These are phyloP conservation scores for Mus caroli DNA, from an alignment of 2,797 vertebrate species.

Conservation along the genomic window DNA sequence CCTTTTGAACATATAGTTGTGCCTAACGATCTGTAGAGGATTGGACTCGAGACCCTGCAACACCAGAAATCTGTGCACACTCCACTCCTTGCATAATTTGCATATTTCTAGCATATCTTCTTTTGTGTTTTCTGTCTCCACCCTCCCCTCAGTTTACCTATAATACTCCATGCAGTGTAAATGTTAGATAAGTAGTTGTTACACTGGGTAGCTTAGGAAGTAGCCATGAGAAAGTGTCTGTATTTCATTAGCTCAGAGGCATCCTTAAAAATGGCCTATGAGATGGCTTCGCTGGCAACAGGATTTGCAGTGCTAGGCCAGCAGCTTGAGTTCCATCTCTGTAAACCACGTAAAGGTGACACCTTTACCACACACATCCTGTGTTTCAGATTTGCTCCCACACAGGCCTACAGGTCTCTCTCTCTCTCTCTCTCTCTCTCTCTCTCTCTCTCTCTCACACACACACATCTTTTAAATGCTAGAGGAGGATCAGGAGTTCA, in stretches of 20 bases:
- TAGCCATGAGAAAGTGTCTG: neutral
- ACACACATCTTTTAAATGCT: neutral
- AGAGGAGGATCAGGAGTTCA: neutral
- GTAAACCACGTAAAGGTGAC: neutral
- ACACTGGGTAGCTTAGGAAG: neutral
- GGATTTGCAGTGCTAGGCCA: no score
- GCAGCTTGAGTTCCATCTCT: neutral
- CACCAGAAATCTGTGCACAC: neutral
- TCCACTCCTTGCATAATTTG: neutral
- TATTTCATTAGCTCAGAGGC: neutral
- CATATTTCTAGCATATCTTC: no score
- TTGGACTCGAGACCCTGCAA: neutral
- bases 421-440: neutral
- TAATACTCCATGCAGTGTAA: neutral
- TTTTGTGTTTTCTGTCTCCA: neutral
- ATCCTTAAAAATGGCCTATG: neutral
- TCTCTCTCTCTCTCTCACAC: no score
- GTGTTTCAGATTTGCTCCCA: neutral
- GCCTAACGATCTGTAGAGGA: neutral
- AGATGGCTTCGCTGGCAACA: neutral
- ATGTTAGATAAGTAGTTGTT: neutral
- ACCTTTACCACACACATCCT: neutral
- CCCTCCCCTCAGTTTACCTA: neutral
- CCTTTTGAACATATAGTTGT: neutral
- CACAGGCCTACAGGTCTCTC: neutral